A percentile compares a stretch with the other conserved stretches of the same genome.
phyloP scores from a whole-genome alignment of 2,113 vertebrate species.

The Zapus hudsonius region DNA sequence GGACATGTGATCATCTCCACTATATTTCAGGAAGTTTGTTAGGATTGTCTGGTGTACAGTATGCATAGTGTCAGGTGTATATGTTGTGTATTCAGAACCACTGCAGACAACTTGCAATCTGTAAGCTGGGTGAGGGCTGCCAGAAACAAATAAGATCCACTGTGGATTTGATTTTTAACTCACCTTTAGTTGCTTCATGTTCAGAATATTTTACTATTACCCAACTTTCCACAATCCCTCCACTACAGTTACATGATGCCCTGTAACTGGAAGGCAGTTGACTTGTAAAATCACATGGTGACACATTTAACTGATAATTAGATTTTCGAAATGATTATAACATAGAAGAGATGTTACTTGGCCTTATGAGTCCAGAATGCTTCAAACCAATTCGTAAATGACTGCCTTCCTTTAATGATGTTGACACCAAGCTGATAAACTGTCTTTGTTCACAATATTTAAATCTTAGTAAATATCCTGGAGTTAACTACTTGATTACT shows the following conservation, averaged over 20 bases:
- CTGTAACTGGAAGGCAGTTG: background rate
- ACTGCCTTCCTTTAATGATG: background rate
- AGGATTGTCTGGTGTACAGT: background rate
- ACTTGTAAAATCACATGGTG: slow-evolving; percentile 6
- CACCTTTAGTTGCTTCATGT: background rate
- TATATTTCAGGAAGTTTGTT: background rate
- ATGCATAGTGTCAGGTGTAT: background rate
- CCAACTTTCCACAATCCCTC: background rate
- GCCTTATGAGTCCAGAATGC: background rate
- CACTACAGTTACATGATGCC: background rate
- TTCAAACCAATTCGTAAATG: background rate
- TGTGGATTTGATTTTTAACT: background rate
- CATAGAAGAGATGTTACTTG: background rate
- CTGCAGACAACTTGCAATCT: background rate
- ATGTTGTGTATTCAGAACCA: background rate
- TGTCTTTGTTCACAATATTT: background rate
- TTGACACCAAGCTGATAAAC: rapidly evolving
- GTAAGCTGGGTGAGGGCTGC: background rate
- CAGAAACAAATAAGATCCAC: background rate
- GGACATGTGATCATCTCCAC: background rate
- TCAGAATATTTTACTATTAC: background rate
- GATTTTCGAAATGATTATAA: background rate
- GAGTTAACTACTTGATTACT: background rate
- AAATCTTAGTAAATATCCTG: slow-evolving; percentile 10
- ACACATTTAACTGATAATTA: background rate